Evolutionary conservation across 2,113 vertebrate genomes (phyloP), one percentile per base, ranked within the genome.

Genomic region (Tympanuchus pallidicinctus): DNA sequence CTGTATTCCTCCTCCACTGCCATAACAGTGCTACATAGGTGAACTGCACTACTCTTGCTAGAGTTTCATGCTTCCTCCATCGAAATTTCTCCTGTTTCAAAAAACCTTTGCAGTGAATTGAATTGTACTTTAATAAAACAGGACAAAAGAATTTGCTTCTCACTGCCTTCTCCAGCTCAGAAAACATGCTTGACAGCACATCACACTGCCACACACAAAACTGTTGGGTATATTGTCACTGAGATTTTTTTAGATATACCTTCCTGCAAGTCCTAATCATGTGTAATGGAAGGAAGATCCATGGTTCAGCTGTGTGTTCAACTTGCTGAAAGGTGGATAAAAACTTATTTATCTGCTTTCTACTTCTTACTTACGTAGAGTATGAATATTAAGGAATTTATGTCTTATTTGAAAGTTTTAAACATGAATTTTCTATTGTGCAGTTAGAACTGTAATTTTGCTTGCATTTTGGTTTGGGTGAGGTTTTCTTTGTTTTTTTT

Each of bases 141-240:
- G 13, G 24, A 64, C 32, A 13, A 83, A 47, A 76, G 60, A 1
- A 8, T 48, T 70, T 74, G 13, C 7, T 77, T 77, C 60, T 83
- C 8, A 18, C 22, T 86, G 20, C 30, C 21, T 65, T 57, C 13
- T 13, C 11, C 34, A 57, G 5, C 22, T 48, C 36, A 42, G 45
- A 89, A 36, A 87, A 70, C 0, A 1, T n/a, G 13, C 21, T 48
- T 83, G 18, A 56, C 27, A 50, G 19, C 20, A 25, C 0, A 0
- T 40, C 7, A 30, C 54, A 24, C 8, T 74, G 48, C 30, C 32
- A 87, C 8, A n/a, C 22, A 38, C 25, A n/a, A 38, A n/a, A 38
- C 25, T 25, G 50, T 87, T 11, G 10, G 17, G 8, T 65, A 13
- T 36, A 20, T 18, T 1, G 0, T 38, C 30, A 21, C 6, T 30